phyloP scores from a whole-genome alignment of 2,888 invertebrate species.

The Pyrochroa serraticornis region DNA sequence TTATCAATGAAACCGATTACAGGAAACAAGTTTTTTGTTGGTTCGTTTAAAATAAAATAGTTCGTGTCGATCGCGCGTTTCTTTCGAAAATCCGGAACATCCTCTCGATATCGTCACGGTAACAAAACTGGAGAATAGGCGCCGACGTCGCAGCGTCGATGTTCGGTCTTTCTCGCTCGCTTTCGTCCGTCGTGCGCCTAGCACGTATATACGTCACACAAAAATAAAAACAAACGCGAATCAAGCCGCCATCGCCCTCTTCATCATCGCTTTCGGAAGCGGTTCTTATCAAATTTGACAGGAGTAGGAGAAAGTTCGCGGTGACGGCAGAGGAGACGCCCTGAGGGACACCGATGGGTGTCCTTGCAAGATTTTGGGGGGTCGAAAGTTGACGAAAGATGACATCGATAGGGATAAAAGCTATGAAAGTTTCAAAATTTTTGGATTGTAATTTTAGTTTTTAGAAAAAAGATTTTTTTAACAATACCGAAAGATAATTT shows the following conservation, averaged over 20 bases:
- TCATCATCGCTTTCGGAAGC: too few relatives aligned
- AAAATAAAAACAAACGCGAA: slow-evolving; percentile 17
- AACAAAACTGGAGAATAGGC: slow-evolving; percentile 48
- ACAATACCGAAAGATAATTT: too few relatives aligned
- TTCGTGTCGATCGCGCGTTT: slow-evolving; percentile 3
- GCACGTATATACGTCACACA: slow-evolving; percentile 29
- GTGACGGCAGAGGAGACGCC: too few relatives aligned
- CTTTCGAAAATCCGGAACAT: slow-evolving; percentile 13
- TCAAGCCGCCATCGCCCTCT: slow-evolving; percentile 5
- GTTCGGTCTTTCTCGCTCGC: slow-evolving; percentile 42
- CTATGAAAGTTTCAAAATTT: too few relatives aligned
- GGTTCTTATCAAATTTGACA: too few relatives aligned
- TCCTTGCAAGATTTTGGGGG: too few relatives aligned
- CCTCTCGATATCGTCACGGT: slow-evolving; percentile 42
- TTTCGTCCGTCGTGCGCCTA: slow-evolving; percentile 24
- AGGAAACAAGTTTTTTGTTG: neutral
- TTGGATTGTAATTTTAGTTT: too few relatives aligned
- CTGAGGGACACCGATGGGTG: too few relatives aligned
- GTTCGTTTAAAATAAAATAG: neutral
- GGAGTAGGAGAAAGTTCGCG: too few relatives aligned
- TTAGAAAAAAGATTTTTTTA: too few relatives aligned
- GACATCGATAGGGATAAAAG: too few relatives aligned
- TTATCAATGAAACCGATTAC: neutral
- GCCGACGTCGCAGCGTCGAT: slow-evolving; percentile 46
- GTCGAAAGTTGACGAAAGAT: too few relatives aligned